phyloP scores from a whole-genome alignment of 2,797 vertebrate species.

The Xenentodon cancila region DNA sequence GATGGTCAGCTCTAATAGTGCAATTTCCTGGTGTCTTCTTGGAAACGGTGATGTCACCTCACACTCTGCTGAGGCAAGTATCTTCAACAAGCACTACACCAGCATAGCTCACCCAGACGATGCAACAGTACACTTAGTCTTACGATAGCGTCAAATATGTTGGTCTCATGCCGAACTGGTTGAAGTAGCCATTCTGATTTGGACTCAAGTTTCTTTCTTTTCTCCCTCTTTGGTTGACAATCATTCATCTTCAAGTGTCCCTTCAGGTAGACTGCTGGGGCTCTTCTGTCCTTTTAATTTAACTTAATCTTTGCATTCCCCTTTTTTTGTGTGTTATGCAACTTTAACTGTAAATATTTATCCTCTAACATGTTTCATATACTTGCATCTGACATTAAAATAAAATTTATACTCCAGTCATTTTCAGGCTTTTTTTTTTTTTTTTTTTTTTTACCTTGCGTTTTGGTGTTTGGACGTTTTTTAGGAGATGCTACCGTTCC shows the following conservation, averaged over 20 bases:
- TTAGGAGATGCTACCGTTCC: background rate
- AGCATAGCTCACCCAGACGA: conserved; percentile 56
- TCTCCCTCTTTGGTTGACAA: conserved; percentile 75
- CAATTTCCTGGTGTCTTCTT: conserved; percentile 40
- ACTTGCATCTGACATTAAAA: conserved; percentile 84
- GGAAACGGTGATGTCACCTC: conserved; percentile 70
- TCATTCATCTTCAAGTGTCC: conserved; percentile 66
- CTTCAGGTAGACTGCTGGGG: conserved; percentile 53
- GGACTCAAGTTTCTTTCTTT: conserved; percentile 13
- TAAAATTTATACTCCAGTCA: conserved; percentile 78
- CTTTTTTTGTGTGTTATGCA: conserved; percentile 75
- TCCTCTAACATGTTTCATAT: conserved; percentile 85
- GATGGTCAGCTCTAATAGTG: conserved; percentile 22
- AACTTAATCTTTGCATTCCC: conserved; percentile 72
- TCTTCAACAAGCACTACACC: conserved; percentile 58
- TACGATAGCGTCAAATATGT: conserved; percentile 6
- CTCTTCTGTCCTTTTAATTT: conserved; percentile 61
- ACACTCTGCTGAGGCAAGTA: conserved; percentile 48
- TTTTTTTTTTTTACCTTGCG: conserved; percentile 26
- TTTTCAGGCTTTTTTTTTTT: conserved; percentile 44
- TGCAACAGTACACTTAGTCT: conserved; percentile 37
- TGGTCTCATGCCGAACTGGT: conserved; percentile 39
- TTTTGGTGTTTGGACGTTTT: conserved; percentile 25
- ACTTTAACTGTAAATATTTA: conserved; percentile 85
- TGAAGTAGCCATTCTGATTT: conserved; percentile 44